A percentile compares a stretch with the other conserved stretches of the same genome.
These are phyloP conservation scores for Toxonevra muliebris DNA, from an alignment of 2,888 invertebrate species.

Conservation along the genomic window DNA sequence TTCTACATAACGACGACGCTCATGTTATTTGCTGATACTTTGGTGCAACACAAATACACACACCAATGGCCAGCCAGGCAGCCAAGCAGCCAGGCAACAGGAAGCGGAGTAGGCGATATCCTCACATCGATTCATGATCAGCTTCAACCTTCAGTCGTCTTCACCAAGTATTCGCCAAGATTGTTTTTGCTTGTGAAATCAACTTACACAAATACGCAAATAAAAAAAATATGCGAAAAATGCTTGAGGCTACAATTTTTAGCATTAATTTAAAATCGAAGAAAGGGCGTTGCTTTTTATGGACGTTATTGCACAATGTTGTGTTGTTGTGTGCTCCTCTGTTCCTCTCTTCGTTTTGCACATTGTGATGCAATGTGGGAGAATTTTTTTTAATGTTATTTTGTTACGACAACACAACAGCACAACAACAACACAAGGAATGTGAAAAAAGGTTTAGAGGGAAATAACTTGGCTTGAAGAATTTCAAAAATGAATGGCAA, in stretches of 20 bases:
- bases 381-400: no score
- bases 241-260: conserved; percentile 15
- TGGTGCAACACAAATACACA: neutral
- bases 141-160: neutral
- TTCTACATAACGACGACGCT: neutral
- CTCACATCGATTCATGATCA: neutral
- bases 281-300: conserved; percentile 26
- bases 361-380: neutral
- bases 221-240: conserved; percentile 6
- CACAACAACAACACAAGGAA: no score
- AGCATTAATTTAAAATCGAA: conserved; percentile 23
- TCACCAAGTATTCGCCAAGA: neutral
- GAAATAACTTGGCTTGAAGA: no score
- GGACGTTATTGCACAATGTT: conserved; percentile 16
- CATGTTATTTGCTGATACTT: conserved; percentile 11
- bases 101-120: conserved; percentile 1
- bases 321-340: conserved; percentile 3
- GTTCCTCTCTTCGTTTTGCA: neutral
- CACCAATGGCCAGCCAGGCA: neutral
- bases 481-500: no score
- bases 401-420: no score
- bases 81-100: conserved; percentile 16
- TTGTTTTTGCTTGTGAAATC: neutral
- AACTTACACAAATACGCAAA: neutral
- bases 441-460: no score